These are phyloP conservation scores for Gymnarchus niloticus DNA, from an alignment of 2,113 vertebrate genomes.

Conservation along the genomic window DNA sequence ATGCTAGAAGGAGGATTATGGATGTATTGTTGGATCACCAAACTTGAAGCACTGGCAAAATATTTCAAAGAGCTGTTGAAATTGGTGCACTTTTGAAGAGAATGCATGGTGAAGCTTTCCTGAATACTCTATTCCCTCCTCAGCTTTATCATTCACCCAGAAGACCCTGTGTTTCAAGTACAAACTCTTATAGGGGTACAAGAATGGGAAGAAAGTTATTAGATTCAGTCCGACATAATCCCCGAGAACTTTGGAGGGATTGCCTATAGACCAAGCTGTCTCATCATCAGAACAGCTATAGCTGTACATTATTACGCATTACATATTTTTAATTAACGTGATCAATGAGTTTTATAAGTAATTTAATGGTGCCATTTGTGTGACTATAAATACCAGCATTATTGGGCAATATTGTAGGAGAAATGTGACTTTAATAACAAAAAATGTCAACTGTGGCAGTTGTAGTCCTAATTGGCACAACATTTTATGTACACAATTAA, in stretches of 20 bases:
- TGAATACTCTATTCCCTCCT: not conserved
- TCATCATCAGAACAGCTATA: not conserved
- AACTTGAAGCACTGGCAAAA: not conserved
- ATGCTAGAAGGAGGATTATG: not conserved
- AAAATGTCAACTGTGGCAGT: not conserved
- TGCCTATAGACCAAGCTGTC: too few relatives aligned
- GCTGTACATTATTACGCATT: not conserved
- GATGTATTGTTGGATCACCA: not conserved
- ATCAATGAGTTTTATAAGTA: not conserved
- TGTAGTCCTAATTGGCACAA: not conserved
- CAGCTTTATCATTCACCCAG: not conserved
- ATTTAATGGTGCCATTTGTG: not conserved
- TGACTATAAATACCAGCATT: too few relatives aligned
- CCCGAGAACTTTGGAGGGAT: not conserved
- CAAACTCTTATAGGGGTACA: not conserved
- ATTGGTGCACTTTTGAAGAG: not conserved
- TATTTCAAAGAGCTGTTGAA: not conserved
- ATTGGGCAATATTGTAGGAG: not conserved
- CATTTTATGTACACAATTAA: slow-evolving; percentile 2
- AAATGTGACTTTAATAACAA: not conserved
- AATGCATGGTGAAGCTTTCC: not conserved
- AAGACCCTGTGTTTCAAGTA: not conserved
- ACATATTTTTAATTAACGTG: not conserved
- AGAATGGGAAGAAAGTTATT: not conserved
- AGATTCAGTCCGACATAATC: not conserved